Percentiles rank a stretch among this genome's conserved stretches.
Conservation (phyloP, 2,888 invertebrate genomes). For the Limulus polyphemus region DNA sequence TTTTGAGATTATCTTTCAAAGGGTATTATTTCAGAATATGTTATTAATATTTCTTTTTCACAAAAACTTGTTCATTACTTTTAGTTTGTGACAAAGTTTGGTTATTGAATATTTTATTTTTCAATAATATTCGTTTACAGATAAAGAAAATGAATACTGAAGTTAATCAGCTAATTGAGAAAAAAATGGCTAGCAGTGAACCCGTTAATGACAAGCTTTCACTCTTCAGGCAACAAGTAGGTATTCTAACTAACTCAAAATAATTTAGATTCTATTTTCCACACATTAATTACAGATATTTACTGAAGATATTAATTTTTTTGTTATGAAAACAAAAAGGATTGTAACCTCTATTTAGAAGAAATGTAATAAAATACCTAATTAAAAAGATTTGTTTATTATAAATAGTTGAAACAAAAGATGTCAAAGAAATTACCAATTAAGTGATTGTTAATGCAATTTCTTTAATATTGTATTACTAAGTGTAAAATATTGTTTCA, state of each 20-base stretch:
- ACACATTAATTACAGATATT: background rate
- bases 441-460: too few relatives aligned
- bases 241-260: background rate
- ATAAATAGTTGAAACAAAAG: too few relatives aligned
- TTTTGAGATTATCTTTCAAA: background rate
- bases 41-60: too few relatives aligned
- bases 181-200: slow-evolving; percentile 51
- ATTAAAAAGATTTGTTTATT: too few relatives aligned
- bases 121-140: slow-evolving; percentile 29
- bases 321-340: too few relatives aligned
- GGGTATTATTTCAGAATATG: background rate
- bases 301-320: background rate
- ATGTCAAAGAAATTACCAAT: too few relatives aligned
- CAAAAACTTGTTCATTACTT: too few relatives aligned
- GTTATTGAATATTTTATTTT: background rate
- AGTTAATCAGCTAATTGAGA: slow-evolving; percentile 58
- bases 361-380: too few relatives aligned
- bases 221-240: slow-evolving; percentile 64
- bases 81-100: too few relatives aligned
- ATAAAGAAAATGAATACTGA: slow-evolving; percentile 44
- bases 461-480: too few relatives aligned
- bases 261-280: background rate
- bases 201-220: slow-evolving; percentile 58
- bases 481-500: too few relatives aligned
- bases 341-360: too few relatives aligned